phyloP scores from a whole-genome alignment of 2,113 vertebrate species.

The Hippocampus abdominalis region DNA sequence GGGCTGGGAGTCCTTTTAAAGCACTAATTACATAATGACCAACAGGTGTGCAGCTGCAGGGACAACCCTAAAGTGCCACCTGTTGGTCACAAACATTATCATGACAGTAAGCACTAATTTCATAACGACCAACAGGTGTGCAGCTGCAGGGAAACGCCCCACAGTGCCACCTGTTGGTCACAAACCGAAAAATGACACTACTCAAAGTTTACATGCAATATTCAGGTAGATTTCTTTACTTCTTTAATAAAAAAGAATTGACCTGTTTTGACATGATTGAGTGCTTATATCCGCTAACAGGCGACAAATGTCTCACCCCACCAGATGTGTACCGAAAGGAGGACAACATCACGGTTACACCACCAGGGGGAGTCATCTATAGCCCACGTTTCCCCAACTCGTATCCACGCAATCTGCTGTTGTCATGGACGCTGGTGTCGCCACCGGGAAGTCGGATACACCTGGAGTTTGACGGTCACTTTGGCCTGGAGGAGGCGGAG shows the following conservation, averaged over 20 bases:
- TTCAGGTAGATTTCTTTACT: neutral
- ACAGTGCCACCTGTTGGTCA: too few relatives aligned
- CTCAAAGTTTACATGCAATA: too few relatives aligned
- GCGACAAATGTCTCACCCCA: conserved; percentile 89
- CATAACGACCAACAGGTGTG: too few relatives aligned
- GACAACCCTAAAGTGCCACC: too few relatives aligned
- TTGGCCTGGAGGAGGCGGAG: conserved; percentile 91
- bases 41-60: too few relatives aligned
- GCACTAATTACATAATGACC: too few relatives aligned
- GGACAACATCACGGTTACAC: conserved; percentile 81
- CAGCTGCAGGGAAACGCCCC: too few relatives aligned
- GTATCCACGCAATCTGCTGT: conserved; percentile 90
- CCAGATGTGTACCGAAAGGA: conserved; percentile 94
- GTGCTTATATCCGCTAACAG: conserved; percentile 79
- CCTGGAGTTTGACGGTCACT: conserved; percentile 88
- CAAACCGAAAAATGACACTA: too few relatives aligned
- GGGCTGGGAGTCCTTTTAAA: too few relatives aligned
- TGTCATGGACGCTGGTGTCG: conserved; percentile 90
- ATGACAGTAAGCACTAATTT: too few relatives aligned
- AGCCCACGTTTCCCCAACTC: conserved; percentile 92
- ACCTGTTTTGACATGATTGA: neutral
- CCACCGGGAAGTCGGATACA: conserved; percentile 82
- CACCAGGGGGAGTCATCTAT: conserved; percentile 78
- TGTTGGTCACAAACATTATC: too few relatives aligned
- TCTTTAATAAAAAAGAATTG: neutral